Percentiles rank a stretch among this genome's conserved stretches.
Conservation (phyloP, 2,797 vertebrate genomes). For the Channallabes apus region DNA sequence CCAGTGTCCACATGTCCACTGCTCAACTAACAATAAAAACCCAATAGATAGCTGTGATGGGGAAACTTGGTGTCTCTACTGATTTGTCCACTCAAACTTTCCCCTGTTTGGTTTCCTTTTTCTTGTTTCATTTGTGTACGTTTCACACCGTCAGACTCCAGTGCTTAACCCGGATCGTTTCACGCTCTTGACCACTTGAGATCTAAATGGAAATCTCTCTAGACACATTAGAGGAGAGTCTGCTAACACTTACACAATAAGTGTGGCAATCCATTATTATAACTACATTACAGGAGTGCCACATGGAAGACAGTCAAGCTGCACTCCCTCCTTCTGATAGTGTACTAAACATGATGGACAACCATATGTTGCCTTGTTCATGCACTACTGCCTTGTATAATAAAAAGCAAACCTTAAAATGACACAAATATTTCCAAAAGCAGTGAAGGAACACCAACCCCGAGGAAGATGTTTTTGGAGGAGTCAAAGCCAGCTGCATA, state of each 20-base stretch:
- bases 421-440: not conserved
- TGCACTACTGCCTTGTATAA: not conserved
- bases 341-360: not conserved
- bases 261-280: constrained; percentile 17
- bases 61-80: not conserved
- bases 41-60: not conserved
- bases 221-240: not conserved
- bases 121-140: not conserved
- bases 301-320: not conserved
- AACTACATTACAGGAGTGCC: constrained; percentile 5
- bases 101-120: not conserved
- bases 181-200: not conserved
- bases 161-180: not conserved
- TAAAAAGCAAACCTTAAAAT: not conserved
- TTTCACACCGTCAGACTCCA: not conserved
- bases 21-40: not conserved
- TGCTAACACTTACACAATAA: not conserved
- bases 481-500: constrained; percentile 81
- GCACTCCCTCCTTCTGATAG: not conserved
- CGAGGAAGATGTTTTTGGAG: constrained; percentile 80
- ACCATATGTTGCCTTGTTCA: not conserved
- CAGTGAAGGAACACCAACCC: constrained; percentile 63
- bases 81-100: not conserved
- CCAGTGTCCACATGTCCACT: not conserved
- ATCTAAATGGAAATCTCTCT: not conserved